Conservation (phyloP, 2,113 vertebrate species). For the Aldabrachelys gigantea region DNA sequence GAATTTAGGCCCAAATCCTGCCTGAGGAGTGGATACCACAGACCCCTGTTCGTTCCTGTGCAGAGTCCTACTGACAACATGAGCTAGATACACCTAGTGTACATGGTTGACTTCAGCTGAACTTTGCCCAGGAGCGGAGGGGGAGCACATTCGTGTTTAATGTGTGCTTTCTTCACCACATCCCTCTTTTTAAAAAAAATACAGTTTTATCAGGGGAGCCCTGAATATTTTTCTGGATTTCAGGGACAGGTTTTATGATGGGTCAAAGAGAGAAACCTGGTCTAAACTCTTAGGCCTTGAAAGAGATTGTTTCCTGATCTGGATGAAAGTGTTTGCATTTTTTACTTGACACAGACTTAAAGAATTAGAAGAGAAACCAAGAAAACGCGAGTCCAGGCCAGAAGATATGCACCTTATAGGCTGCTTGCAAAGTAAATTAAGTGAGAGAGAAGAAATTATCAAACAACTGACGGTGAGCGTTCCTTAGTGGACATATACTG, state of each 20-base stretch:
- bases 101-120: neutral
- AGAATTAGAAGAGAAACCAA: conserved; percentile 87
- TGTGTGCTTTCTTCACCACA: neutral
- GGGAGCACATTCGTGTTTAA: neutral
- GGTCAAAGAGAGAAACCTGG: neutral
- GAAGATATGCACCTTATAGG: conserved; percentile 87
- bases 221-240: neutral
- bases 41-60: neutral
- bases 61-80: neutral
- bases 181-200: neutral
- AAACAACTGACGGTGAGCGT: conserved; percentile 89
- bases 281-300: neutral
- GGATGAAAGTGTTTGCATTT: neutral
- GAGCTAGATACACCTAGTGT: neutral
- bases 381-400: conserved; percentile 81
- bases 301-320: neutral
- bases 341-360: conserved; percentile 81
- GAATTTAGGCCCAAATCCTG: neutral
- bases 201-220: neutral
- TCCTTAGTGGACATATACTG: neutral
- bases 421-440: conserved; percentile 89
- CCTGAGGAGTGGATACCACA: neutral
- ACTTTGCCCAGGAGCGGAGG: neutral
- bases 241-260: neutral
- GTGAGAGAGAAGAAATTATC: conserved; percentile 90